A percentile compares a stretch with the other conserved stretches of the same genome.
phyloP scores from a whole-genome alignment of 2,888 invertebrate species.

The Netelia virgata region DNA sequence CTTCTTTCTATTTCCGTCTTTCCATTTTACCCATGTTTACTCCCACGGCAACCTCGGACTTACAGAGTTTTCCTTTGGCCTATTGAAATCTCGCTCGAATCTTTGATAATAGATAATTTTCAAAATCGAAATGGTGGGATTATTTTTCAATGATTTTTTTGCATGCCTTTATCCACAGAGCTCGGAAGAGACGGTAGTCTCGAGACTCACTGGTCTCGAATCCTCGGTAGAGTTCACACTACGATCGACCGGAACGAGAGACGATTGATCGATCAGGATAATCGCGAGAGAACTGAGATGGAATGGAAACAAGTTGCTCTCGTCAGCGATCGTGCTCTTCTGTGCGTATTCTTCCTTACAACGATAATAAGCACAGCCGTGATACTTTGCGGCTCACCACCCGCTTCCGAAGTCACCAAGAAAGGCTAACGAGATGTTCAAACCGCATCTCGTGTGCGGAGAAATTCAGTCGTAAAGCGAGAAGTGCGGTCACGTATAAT shows the following conservation, averaged over 20 bases:
- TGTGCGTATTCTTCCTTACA: conserved; percentile 91
- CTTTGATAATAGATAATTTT: background rate
- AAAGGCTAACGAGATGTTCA: conserved; percentile 63
- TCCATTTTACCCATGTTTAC: no score
- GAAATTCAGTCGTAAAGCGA: background rate
- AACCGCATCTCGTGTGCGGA: background rate
- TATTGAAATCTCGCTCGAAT: background rate
- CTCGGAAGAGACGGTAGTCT: conserved; percentile 84
- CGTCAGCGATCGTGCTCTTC: conserved; percentile 92
- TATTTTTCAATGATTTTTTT: background rate
- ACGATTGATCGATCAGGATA: conserved; percentile 92
- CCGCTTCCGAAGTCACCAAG: conserved; percentile 79
- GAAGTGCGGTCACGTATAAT: conserved; percentile 56
- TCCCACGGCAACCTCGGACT: no score
- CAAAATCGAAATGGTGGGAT: background rate
- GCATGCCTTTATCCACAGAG: conserved; percentile 67
- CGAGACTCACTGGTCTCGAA: conserved; percentile 89
- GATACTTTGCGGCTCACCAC: conserved; percentile 90
- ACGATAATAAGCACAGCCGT: conserved; percentile 92
- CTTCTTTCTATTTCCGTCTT: no score
- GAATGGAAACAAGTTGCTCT: conserved; percentile 94
- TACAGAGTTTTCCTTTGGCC: no score
- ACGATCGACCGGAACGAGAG: conserved; percentile 93
- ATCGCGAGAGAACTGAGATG: conserved; percentile 91
- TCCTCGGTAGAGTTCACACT: conserved; percentile 89